phyloP scores from a whole-genome alignment of 2,888 invertebrate genomes.

The Tanytarsus gracilentus region DNA sequence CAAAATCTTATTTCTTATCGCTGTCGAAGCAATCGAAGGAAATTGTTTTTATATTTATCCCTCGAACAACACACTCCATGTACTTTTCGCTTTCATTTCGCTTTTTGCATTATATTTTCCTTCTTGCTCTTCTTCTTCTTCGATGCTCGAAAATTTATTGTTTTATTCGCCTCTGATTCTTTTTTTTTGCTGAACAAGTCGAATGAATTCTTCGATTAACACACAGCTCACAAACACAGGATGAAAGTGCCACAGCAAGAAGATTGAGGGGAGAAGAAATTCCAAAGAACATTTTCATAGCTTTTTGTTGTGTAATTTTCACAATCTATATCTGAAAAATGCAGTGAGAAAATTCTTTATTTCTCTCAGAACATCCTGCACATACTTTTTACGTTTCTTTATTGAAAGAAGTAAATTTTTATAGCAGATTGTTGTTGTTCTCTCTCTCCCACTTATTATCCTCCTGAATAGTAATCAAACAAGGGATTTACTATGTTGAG shows the following conservation, averaged over 20 bases:
- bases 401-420: too few species aligned
- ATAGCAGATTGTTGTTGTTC: too few species aligned
- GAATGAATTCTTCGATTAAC: neutral
- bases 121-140: neutral
- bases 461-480: too few species aligned
- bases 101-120: slow-evolving; percentile 5
- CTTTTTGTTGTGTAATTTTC: slow-evolving; percentile 2
- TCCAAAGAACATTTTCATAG: slow-evolving; percentile 2
- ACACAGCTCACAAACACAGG: too few species aligned
- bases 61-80: too few species aligned
- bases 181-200: neutral
- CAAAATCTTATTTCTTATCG: too few species aligned
- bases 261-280: neutral
- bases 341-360: too few species aligned
- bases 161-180: neutral
- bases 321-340: neutral
- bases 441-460: too few species aligned
- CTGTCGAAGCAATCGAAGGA: slow-evolving; percentile 11
- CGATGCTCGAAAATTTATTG: slow-evolving; percentile 12
- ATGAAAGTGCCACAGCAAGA: too few species aligned
- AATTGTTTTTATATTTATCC: neutral
- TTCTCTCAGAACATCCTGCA: too few species aligned
- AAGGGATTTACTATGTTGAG: too few species aligned
- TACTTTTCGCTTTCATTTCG: neutral
- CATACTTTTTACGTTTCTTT: too few species aligned